phyloP scores from a whole-genome alignment of 1,140 invertebrate genomes.

The Lutraria rhynchaena region DNA sequence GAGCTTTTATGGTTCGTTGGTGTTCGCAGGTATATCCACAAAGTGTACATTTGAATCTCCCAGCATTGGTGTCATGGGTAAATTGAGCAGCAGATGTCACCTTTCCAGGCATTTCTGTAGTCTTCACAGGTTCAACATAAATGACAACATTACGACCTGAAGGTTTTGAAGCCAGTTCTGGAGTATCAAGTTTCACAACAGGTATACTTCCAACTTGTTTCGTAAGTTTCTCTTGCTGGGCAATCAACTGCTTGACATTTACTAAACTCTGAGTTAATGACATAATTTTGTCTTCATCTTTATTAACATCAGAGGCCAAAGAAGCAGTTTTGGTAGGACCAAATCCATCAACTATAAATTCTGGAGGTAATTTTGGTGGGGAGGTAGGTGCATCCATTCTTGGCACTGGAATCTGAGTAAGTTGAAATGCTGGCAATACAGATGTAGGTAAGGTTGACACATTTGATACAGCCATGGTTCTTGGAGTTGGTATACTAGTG shows the following conservation, averaged over 20 bases:
- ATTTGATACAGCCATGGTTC: no score
- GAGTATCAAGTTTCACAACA: background rate
- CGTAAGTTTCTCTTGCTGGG: conserved; percentile 15
- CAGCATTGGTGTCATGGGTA: conserved; percentile 71
- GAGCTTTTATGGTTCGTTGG: conserved; percentile 82
- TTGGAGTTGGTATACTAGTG: no score
- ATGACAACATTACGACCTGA: conserved; percentile 29
- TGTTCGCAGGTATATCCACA: conserved; percentile 81
- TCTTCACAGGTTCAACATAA: conserved; percentile 59
- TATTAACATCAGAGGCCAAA: no score
- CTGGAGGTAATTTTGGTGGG: conserved; percentile 19
- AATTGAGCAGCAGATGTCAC: conserved; percentile 62
- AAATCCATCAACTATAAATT: background rate
- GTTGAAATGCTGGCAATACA: background rate
- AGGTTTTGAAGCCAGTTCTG: background rate
- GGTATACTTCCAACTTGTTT: background rate
- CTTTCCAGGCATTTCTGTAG: conserved; percentile 57
- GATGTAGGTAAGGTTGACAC: no score
- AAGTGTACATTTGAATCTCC: conserved; percentile 77
- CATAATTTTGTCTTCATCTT: conserved; percentile 11
- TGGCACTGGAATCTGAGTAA: conserved; percentile 32
- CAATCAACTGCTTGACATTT: conserved; percentile 9
- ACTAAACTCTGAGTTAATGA: conserved; percentile 14
- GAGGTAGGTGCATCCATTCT: conserved; percentile 6
- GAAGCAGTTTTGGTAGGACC: no score